phyloP scores from a whole-genome alignment of 2,113 vertebrate genomes.

The Ondatra zibethicus region DNA sequence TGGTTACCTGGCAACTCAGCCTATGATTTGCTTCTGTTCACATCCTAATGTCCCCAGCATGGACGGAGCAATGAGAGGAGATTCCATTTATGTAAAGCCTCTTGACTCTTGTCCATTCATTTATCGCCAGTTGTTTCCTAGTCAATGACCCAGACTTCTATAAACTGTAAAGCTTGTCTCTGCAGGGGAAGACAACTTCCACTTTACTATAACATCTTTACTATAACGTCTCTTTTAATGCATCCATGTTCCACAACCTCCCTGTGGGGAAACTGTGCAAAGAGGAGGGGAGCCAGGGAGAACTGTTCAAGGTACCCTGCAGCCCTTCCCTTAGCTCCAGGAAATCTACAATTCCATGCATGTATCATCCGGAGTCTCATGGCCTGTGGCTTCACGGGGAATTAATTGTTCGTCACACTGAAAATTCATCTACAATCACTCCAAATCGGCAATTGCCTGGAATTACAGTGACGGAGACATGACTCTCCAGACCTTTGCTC shows the following conservation, averaged over 20 bases:
- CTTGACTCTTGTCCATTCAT: background rate
- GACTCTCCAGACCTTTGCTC: background rate
- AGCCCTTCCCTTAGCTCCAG: background rate
- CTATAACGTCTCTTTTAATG: conserved; percentile 25
- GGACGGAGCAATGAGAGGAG: background rate
- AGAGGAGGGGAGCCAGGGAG: background rate
- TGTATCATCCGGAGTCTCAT: background rate
- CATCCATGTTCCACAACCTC: conserved; percentile 13
- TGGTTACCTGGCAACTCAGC: conserved; percentile 83
- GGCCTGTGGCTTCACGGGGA: conserved; percentile 23
- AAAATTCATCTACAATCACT: conserved; percentile 38
- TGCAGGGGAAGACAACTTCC: background rate
- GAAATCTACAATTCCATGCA: conserved; percentile 26
- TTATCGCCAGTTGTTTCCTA: conserved; percentile 15
- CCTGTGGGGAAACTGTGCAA: background rate
- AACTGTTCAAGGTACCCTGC: background rate
- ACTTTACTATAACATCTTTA: background rate
- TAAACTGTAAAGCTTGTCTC: background rate
- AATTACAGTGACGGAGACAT: background rate
- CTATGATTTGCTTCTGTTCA: conserved; percentile 32
- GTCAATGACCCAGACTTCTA: conserved; percentile 52
- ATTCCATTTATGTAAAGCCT: conserved; percentile 23
- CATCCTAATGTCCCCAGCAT: conserved; percentile 32
- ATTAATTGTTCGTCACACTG: conserved; percentile 53
- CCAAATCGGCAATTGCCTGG: background rate